Evolutionary conservation across 2,113 vertebrate genomes (phyloP).

Genomic region (Lutjanus erythropterus): DNA sequence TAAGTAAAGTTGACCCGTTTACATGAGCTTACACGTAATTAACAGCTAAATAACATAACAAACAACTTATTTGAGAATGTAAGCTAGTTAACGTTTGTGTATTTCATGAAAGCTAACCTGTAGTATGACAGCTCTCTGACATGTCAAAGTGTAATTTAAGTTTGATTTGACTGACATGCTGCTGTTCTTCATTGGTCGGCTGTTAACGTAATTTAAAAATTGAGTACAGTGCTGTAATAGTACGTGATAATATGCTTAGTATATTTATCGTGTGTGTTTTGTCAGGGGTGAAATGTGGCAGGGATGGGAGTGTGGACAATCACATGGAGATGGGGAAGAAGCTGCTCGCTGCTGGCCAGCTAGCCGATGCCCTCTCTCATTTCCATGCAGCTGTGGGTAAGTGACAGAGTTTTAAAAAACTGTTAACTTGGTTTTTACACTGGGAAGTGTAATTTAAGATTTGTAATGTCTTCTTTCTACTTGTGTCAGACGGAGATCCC

Average conservation of each 20-base stretch:
- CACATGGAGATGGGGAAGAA: conserved; percentile 99
- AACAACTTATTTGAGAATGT: neutral
- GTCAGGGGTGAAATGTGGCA: conserved; percentile 93
- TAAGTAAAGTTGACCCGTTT: neutral
- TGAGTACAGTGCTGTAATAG: neutral
- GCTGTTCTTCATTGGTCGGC: neutral
- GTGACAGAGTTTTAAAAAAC: conserved; percentile 68
- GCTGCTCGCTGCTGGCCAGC: conserved; percentile 95
- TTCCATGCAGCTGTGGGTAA: conserved; percentile 96
- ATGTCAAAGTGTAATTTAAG: conserved; percentile 8
- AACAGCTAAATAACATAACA: neutral
- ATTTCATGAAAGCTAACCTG: neutral
- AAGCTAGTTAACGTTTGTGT: neutral
- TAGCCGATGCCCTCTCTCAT: conserved; percentile 97
- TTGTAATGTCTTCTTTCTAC: neutral
- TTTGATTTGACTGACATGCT: neutral
- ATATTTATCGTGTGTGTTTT: conserved; percentile 37
- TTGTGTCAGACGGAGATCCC: conserved; percentile 91
- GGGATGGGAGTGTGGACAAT: conserved; percentile 93
- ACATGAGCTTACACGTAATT: neutral
- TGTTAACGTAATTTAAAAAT: neutral
- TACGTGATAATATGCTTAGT: neutral
- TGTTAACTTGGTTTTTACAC: neutral
- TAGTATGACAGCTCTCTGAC: conserved; percentile 1
- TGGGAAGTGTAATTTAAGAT: too few species aligned